Evolutionary conservation across 2,888 invertebrate species (phyloP), one percentile per base, ranked within the genome.

Genomic region (Erebia ligea): DNA sequence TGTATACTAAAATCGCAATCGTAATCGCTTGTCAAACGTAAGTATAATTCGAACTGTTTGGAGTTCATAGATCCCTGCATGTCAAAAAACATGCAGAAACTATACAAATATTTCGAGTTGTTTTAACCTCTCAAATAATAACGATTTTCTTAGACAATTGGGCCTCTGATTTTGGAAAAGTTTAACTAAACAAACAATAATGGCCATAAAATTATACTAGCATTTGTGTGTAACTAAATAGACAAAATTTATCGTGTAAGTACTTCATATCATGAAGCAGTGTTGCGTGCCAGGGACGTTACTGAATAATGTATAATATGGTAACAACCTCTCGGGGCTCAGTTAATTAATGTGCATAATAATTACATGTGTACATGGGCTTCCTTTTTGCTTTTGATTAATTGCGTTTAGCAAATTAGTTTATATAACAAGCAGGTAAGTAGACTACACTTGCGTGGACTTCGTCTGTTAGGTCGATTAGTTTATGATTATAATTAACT

Each of bases 291-390:
- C 78, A 75, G 76, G 77, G 80, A 81, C 81, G 79, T 79, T 82
- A 81, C 82, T 86, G 86, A 88, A 88, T 91, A 89, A 90, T 89
- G 83, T 87, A 90, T 87, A 81, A 90, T 87, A 81, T 83, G 82
- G 83, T 80, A 82, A 80, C 83, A 79, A 84, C 82, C 84, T 84
- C 82, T 76, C 75, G 72, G 79, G 79, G 79, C 81, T 78, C 80
- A 79, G 85, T 88, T 92, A 92, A 93, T 93, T 91, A 92, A 92
- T 92, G 92, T 92, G 91, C 91, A 92, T 92, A 92, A 90, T 92
- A 92, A 93, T 91, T 90, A 91, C 86, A 87, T 87, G 83, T 88
- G 88, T 87, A 89, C 88, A 83, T 88, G 88, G 86, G 92, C 92
- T 92, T 92, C 92, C 92, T 89, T 91, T 89, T 92, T 88, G 86